Evolutionary conservation across 1,140 invertebrate genomes (phyloP).

Genomic region (Schmidtea mediterranea): DNA sequence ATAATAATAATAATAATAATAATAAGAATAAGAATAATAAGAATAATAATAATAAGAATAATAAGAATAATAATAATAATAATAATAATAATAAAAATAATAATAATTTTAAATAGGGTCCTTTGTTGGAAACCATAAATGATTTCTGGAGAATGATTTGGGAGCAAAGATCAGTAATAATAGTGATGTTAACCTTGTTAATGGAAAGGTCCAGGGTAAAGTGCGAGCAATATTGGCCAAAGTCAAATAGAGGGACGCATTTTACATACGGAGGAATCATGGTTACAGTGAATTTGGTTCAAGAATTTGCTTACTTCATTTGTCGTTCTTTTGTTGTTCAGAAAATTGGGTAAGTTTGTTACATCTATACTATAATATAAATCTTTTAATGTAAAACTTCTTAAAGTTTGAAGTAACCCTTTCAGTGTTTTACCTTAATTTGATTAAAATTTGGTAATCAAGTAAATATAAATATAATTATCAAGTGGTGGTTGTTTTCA

Average conservation of each 20-base stretch:
- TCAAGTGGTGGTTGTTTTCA: too few species aligned
- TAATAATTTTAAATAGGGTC: conserved; percentile 6
- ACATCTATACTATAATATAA: too few species aligned
- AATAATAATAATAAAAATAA: neutral
- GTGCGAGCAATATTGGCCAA: conserved; percentile 90
- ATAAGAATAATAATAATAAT: conserved; percentile 29
- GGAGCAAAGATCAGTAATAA: conserved; percentile 17
- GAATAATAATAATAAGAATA: neutral
- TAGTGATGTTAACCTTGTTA: conserved; percentile 27
- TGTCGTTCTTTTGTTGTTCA: conserved; percentile 76
- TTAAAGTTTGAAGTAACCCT: too few species aligned
- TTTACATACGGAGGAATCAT: conserved; percentile 66
- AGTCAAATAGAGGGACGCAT: conserved; percentile 49
- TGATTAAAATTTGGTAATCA: too few species aligned
- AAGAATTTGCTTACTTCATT: conserved; percentile 84
- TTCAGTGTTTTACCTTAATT: too few species aligned
- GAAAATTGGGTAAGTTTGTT: conserved; percentile 21
- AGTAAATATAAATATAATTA: too few species aligned
- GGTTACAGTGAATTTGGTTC: conserved; percentile 50
- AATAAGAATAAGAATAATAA: conserved; percentile 29
- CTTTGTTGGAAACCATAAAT: conserved; percentile 19
- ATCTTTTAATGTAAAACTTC: too few species aligned
- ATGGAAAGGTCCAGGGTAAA: conserved; percentile 20
- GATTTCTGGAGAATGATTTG: conserved; percentile 24
- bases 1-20: conserved; percentile 28